Percentiles rank a stretch among this genome's conserved stretches.
These are phyloP conservation scores for Stomorhina lunata DNA, from an alignment of 2,888 invertebrate species.

Conservation along the genomic window DNA sequence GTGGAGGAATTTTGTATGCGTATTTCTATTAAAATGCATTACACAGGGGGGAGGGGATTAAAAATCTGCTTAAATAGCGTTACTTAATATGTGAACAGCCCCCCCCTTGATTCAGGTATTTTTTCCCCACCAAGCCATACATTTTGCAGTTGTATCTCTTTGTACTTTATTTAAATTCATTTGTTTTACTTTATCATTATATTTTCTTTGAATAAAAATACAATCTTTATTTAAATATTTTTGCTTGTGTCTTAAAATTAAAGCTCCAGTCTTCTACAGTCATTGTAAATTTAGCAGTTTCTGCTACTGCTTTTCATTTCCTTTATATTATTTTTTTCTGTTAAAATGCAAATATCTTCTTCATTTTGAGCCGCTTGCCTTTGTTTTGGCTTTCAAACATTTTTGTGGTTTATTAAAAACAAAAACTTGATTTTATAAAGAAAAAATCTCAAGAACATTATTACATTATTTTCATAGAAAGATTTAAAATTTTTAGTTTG, in stretches of 20 bases:
- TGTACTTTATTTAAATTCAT: background rate
- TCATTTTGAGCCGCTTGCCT: slow-evolving; percentile 30
- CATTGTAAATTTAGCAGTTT: background rate
- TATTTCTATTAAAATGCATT: too few relatives aligned
- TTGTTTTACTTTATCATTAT: background rate
- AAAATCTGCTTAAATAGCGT: too few relatives aligned
- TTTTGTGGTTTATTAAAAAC: slow-evolving; percentile 22
- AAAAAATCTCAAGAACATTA: background rate
- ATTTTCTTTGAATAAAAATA: background rate
- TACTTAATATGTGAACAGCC: too few relatives aligned
- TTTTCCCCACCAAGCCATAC: too few relatives aligned
- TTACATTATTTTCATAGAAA: background rate
- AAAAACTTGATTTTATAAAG: background rate
- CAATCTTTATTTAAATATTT: background rate
- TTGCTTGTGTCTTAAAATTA: background rate
- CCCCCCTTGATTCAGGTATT: too few relatives aligned
- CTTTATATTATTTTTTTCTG: background rate
- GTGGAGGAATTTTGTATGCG: too few relatives aligned
- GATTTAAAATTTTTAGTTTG: background rate
- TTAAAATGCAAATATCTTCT: slow-evolving; percentile 28
- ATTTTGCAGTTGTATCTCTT: background rate
- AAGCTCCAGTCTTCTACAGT: background rate
- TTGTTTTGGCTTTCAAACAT: slow-evolving; percentile 37
- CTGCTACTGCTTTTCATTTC: too few relatives aligned
- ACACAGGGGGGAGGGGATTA: too few relatives aligned